Evolutionary conservation across 2,797 vertebrate genomes (phyloP).

Genomic region (Spondyliosoma cantharus): DNA sequence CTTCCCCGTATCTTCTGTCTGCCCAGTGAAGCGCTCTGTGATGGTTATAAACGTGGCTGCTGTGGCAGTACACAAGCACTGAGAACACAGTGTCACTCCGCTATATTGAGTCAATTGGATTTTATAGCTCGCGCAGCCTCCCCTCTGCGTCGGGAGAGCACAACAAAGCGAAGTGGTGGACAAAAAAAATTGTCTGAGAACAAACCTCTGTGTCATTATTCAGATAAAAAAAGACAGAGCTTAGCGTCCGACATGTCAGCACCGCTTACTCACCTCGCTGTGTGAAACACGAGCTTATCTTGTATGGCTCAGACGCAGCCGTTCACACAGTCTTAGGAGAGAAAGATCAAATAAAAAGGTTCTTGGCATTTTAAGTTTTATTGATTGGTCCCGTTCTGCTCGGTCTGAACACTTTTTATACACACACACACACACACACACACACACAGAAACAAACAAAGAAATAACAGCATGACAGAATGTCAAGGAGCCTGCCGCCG

Average conservation of each 20-base stretch:
- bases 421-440: slow-evolving; percentile 61
- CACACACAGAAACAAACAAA: slow-evolving; percentile 63
- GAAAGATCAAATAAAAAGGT: slow-evolving; percentile 78
- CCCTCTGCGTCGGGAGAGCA: slow-evolving; percentile 34
- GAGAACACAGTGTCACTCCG: slow-evolving; percentile 40
- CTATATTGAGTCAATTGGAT: slow-evolving; percentile 65
- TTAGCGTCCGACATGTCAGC: slow-evolving; percentile 65
- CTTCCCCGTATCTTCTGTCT: slow-evolving; percentile 53
- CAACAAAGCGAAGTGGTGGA: slow-evolving; percentile 60
- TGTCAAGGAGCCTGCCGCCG: slow-evolving; percentile 57
- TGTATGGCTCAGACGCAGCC: slow-evolving; percentile 63
- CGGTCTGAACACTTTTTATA: slow-evolving; percentile 63
- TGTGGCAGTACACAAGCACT: slow-evolving; percentile 36
- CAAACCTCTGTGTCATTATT: slow-evolving; percentile 66
- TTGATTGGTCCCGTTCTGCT: slow-evolving; percentile 75
- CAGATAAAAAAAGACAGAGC: slow-evolving; percentile 53
- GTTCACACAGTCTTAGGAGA: slow-evolving; percentile 64
- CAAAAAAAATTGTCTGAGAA: slow-evolving; percentile 49
- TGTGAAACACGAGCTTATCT: slow-evolving; percentile 78
- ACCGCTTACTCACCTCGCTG: slow-evolving; percentile 64
- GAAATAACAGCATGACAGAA: slow-evolving; percentile 65
- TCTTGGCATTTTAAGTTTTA: slow-evolving; percentile 82
- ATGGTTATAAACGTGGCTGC: slow-evolving; percentile 53
- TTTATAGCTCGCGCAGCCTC: slow-evolving; percentile 47
- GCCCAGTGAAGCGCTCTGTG: slow-evolving; percentile 52